Evolutionary conservation across 2,113 vertebrate species (phyloP).

Genomic region (Zapornia atra): DNA sequence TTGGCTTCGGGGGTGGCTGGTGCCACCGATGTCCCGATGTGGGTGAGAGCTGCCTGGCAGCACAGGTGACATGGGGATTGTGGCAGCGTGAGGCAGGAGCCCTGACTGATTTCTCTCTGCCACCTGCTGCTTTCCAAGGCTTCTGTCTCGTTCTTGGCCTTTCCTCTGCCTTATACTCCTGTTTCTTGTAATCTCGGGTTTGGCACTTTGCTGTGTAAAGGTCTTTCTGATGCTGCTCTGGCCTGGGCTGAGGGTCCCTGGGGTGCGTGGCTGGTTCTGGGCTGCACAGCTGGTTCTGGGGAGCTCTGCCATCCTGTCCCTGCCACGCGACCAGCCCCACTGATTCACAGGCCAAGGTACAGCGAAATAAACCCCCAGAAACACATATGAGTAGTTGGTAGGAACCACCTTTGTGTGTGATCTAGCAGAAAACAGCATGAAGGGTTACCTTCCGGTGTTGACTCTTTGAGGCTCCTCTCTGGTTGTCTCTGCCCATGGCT

Average conservation of each 20-base stretch:
- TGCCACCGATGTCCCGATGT: rapidly evolving
- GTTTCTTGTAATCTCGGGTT: background rate
- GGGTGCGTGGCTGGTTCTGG: background rate
- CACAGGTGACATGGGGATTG: background rate
- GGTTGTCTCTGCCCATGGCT: rapidly evolving
- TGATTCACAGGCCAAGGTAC: background rate
- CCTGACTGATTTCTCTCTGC: background rate
- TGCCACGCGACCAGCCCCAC: rapidly evolving
- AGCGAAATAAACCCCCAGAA: background rate
- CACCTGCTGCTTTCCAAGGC: background rate
- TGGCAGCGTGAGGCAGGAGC: background rate
- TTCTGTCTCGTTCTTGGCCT: background rate
- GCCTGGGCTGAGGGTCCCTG: rapidly evolving
- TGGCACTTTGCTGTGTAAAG: too few relatives aligned
- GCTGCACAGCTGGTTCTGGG: background rate
- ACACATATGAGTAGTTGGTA: background rate
- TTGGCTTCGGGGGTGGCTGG: background rate
- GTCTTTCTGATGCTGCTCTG: background rate
- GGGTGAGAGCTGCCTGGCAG: background rate
- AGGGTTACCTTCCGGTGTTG: background rate
- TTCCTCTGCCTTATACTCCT: background rate
- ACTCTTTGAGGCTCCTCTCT: background rate
- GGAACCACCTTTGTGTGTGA: background rate
- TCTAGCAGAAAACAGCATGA: background rate
- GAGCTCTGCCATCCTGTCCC: background rate